Base-by-base conservation (phyloP, 2,797 vertebrate species). In the Streptopelia turtur region DNA sequence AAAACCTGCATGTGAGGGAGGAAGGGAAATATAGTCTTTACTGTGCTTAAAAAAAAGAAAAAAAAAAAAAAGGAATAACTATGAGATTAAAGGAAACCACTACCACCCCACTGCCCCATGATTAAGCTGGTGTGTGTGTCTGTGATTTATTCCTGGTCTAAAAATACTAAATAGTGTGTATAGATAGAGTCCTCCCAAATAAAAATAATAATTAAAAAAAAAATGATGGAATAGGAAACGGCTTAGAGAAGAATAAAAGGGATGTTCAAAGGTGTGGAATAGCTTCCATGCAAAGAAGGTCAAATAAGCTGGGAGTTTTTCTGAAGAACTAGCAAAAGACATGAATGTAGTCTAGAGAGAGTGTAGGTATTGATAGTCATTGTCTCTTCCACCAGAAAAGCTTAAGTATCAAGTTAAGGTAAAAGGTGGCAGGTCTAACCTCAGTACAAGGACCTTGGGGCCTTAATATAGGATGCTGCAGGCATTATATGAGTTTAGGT, bases 351-450 rank as follows among this genome's bases (percentile, higher is more conserved):
- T 37, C 30, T 56, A 77, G 41, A 50, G 43, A 55, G 7, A 2
- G 4, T 0, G 0, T 8, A 10, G 5, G 4, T 72, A 17, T 37
- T 0, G 0, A 5, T 4, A 52, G 5, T 16, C 21, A 10, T n/a
- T 60, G 4, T 13, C 27, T 68, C 45, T 57, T 61, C n/a, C 21
- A 31, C 18, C 3, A 33, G 11, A 60, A 68, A 66, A 72, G 6
- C 8, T 11, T 31, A 20, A 9, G 12, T 10, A 61, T 14, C 8
- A 81, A 33, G 9, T 50, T 35, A 41, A 56, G 16, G 21, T 17
- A 25, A 47, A 60, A 56, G 28, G 10, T 43, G n/a, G 16, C 24
- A 56, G 17, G 31, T 82, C 21, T 35, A 59, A 37, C 18, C 52
- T 4, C 20, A 24, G 4, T 9, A 23, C 6, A 9, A 43, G 24